A percentile compares a stretch with the other conserved stretches of the same genome.
Conservation (phyloP, 1,140 invertebrate genomes). For the Gonatopus flavifemur region DNA sequence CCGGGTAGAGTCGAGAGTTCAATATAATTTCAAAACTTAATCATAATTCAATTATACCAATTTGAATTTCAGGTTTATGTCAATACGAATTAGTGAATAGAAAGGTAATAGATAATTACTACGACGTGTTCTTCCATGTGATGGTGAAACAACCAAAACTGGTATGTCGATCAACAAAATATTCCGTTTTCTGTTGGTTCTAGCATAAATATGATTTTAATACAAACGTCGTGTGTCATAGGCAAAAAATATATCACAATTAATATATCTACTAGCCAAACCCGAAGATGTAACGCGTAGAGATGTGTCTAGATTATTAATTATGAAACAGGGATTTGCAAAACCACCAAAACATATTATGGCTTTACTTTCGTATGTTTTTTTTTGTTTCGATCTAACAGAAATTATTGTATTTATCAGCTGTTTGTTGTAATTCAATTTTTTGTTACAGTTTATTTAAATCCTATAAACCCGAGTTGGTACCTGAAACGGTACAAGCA, state of each 20-base stretch:
- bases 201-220: conserved; percentile 9
- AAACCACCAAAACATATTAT: conserved; percentile 38
- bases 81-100: conserved; percentile 43
- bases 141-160: conserved; percentile 39
- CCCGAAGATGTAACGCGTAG: conserved; percentile 52
- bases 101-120: conserved; percentile 42
- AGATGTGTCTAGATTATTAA: conserved; percentile 39
- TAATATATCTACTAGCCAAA: conserved; percentile 49
- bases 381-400: conserved; percentile 5
- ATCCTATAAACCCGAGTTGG: conserved; percentile 54
- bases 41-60: not conserved
- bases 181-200: conserved; percentile 2
- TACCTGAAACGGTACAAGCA: conserved; percentile 48
- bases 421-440: not conserved
- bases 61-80: conserved; percentile 36
- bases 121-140: conserved; percentile 40
- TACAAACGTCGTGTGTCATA: conserved; percentile 15
- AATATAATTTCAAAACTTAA: not conserved
- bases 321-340: conserved; percentile 21
- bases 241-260: conserved; percentile 36
- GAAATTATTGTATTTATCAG: not conserved
- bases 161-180: conserved; percentile 24
- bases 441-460: conserved; percentile 50
- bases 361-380: conserved; percentile 45
- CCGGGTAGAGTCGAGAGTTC: too few relatives aligned